These are phyloP conservation scores for Onychomys leucogaster DNA, from an alignment of 2,797 vertebrate species.

Conservation along the genomic window DNA sequence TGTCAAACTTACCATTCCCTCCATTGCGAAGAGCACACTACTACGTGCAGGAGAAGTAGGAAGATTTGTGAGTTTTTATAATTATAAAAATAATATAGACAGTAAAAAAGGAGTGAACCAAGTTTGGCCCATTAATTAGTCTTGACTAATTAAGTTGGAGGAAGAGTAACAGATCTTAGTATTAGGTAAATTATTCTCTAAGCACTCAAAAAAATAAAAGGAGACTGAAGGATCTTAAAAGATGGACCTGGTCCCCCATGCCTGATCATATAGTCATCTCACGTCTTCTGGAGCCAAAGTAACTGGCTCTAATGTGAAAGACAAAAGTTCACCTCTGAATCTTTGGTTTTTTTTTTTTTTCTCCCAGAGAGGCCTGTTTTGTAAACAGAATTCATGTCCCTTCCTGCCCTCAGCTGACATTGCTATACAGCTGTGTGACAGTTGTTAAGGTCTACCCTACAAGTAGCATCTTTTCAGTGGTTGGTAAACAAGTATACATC, in stretches of 20 bases:
- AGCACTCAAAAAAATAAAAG: background rate
- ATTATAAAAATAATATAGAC: conserved; percentile 72
- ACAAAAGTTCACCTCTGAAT: background rate
- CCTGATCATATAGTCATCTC: background rate
- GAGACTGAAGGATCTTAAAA: background rate
- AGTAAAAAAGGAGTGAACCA: conserved; percentile 63
- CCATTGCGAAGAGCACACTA: background rate
- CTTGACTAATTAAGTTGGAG: conserved; percentile 75
- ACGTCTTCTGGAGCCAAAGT: background rate
- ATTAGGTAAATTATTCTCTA: conserved; percentile 69
- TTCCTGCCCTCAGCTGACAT: conserved; percentile 51
- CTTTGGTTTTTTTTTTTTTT: background rate
- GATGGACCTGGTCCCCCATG: background rate
- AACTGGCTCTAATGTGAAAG: background rate
- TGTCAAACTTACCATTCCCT: background rate
- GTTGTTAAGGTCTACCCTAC: conserved; percentile 51
- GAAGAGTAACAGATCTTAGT: conserved; percentile 75
- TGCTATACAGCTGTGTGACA: conserved; percentile 30
- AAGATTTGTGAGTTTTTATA: conserved; percentile 60
- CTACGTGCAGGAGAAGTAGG: background rate
- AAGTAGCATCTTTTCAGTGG: conserved; percentile 56
- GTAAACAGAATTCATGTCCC: conserved; percentile 65
- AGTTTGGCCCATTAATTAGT: background rate
- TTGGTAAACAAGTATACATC: conserved; percentile 36
- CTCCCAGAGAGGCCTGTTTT: background rate